Evolutionary conservation across 2,797 vertebrate genomes (phyloP).

Genomic region (Alauda arvensis): DNA sequence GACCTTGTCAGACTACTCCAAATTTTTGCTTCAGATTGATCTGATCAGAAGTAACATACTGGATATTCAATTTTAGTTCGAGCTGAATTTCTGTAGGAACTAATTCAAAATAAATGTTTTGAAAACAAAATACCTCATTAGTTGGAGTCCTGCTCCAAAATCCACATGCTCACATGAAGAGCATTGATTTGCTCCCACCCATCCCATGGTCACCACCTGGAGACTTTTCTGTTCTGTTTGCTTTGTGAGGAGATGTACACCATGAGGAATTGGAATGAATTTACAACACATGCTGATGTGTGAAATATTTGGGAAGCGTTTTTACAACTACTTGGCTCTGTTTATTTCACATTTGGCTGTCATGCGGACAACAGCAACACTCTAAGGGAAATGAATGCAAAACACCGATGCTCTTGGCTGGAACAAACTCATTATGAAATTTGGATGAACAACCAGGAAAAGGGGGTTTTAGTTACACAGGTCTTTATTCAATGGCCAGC

Average conservation of each 20-base stretch:
- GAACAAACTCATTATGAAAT: neutral
- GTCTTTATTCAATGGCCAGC: neutral
- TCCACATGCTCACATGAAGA: rapidly evolving
- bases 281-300: neutral
- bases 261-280: neutral
- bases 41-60: neutral
- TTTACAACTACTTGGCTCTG: neutral
- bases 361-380: neutral
- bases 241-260: neutral
- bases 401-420: neutral
- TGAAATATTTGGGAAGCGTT: neutral
- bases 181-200: rapidly evolving
- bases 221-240: neutral
- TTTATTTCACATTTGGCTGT: neutral
- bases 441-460: neutral
- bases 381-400: neutral
- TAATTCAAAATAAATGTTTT: neutral
- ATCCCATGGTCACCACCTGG: neutral
- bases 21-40: neutral
- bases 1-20: neutral
- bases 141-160: neutral
- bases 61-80: neutral
- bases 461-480: rapidly evolving
- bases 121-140: neutral
- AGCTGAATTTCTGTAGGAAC: neutral